phyloP scores from a whole-genome alignment of 2,113 vertebrate genomes.

The Callospermophilus lateralis region DNA sequence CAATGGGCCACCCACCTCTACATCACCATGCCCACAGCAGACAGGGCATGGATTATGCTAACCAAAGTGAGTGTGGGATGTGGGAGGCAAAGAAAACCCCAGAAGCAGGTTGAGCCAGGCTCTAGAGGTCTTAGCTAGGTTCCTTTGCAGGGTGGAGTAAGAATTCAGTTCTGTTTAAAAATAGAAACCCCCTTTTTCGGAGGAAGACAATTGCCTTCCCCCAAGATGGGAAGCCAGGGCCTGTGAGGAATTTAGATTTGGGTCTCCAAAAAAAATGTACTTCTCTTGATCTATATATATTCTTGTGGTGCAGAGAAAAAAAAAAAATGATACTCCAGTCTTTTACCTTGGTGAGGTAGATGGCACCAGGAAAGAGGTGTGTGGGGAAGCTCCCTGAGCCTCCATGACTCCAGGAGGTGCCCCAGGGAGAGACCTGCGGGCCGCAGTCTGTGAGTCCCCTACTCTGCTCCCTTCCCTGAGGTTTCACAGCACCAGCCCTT shows the following conservation, averaged over 20 bases:
- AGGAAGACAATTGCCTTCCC: neutral
- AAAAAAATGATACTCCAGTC: too few species aligned
- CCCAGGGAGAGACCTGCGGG: accelerated
- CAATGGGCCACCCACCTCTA: neutral
- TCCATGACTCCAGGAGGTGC: neutral
- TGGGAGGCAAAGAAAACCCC: too few species aligned
- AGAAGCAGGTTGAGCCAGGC: neutral
- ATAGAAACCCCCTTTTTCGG: neutral
- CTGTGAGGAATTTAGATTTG: neutral
- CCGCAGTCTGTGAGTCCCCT: neutral
- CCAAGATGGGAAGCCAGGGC: neutral
- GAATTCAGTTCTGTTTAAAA: neutral
- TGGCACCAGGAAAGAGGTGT: accelerated
- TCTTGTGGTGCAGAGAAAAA: neutral
- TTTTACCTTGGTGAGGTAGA: neutral
- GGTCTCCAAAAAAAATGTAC: neutral
- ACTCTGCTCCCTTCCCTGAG: neutral
- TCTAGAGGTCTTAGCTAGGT: neutral
- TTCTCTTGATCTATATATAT: neutral
- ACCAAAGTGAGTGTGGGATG: neutral
- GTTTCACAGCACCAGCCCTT: neutral
- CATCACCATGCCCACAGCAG: accelerated
- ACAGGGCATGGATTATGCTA: neutral
- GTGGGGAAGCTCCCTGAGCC: accelerated
- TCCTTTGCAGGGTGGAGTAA: neutral